These are phyloP conservation scores for Reinhardtius hippoglossoides DNA, from an alignment of 2,113 vertebrate species.

Conservation along the genomic window DNA sequence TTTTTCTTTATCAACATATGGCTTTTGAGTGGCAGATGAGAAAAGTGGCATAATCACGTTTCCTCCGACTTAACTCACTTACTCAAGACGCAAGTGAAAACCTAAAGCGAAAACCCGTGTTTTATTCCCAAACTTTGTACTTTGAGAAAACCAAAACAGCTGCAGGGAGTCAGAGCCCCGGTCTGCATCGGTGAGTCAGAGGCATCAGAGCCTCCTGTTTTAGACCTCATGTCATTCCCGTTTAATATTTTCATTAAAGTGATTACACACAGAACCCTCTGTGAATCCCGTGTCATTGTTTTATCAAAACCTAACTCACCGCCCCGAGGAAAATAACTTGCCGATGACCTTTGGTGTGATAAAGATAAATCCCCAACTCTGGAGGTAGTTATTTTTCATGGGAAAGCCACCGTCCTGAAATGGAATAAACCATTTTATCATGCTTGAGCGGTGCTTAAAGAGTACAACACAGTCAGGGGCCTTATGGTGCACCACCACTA, in stretches of 20 bases:
- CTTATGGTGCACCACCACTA: slow-evolving; percentile 9
- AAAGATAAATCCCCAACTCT: slow-evolving; percentile 57
- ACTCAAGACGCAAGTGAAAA: slow-evolving; percentile 14
- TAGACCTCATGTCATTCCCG: slow-evolving; percentile 66
- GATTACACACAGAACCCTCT: slow-evolving; percentile 58
- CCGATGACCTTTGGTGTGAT: slow-evolving; percentile 64
- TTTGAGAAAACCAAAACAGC: slow-evolving; percentile 49
- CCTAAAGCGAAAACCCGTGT: slow-evolving; percentile 3
- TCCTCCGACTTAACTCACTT: not conserved
- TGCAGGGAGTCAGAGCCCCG: slow-evolving; percentile 47
- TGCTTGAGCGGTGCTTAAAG: slow-evolving; percentile 38
- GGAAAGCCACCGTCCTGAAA: slow-evolving; percentile 41
- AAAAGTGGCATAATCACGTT: not conserved
- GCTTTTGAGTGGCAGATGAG: no score
- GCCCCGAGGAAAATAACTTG: slow-evolving; percentile 55
- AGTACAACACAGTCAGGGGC: slow-evolving; percentile 20
- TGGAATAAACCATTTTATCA: slow-evolving; percentile 36
- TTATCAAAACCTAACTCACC: slow-evolving; percentile 50
- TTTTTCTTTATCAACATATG: no score
- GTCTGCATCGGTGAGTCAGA: slow-evolving; percentile 65
- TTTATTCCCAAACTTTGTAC: slow-evolving; percentile 44
- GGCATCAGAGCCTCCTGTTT: slow-evolving; percentile 55
- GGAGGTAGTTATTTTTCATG: slow-evolving; percentile 30
- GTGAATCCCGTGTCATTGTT: slow-evolving; percentile 58
- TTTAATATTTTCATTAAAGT: slow-evolving; percentile 78